Percentiles rank a stretch among this genome's conserved stretches.
These are phyloP conservation scores for Daubentonia madagascariensis DNA, from an alignment of 2,113 vertebrate genomes.

Conservation along the genomic window DNA sequence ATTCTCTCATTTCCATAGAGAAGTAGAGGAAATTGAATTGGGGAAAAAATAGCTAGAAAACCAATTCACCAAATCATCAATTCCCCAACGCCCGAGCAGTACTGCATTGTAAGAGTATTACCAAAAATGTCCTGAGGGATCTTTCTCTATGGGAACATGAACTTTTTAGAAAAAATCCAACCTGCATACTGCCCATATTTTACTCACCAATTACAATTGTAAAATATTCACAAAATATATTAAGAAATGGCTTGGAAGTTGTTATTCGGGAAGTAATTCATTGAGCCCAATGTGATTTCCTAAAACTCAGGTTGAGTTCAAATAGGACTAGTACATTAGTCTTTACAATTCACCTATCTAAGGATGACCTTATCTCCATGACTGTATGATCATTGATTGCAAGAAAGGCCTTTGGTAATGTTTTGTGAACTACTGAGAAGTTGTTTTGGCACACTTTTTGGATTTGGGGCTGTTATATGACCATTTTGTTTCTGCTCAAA, in stretches of 20 bases:
- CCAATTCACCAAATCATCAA: constrained; percentile 52
- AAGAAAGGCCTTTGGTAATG: neutral
- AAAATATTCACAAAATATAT: constrained; percentile 55
- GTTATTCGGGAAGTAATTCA: constrained; percentile 75
- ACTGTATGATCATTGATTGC: neutral
- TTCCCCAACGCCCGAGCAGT: constrained; percentile 13
- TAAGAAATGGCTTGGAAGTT: constrained; percentile 61
- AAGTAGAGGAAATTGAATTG: constrained; percentile 67
- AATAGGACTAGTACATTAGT: constrained; percentile 19
- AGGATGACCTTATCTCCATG: neutral
- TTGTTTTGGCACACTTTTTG: neutral
- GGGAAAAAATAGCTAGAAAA: neutral
- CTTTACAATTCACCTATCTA: neutral
- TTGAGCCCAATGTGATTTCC: constrained; percentile 57
- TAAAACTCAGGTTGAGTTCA: constrained; percentile 31
- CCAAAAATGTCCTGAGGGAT: constrained; percentile 48
- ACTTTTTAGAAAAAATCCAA: constrained; percentile 52
- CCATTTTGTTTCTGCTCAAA: neutral
- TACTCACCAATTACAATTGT: constrained; percentile 36
- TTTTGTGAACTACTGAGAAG: neutral
- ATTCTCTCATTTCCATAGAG: constrained; percentile 47
- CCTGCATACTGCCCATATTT: constrained; percentile 50
- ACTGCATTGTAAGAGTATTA: constrained; percentile 16
- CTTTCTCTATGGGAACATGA: constrained; percentile 67
- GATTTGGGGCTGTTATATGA: neutral